These are phyloP conservation scores for Copidosoma floridanum DNA, from an alignment of 1,140 invertebrate genomes.

Conservation along the genomic window DNA sequence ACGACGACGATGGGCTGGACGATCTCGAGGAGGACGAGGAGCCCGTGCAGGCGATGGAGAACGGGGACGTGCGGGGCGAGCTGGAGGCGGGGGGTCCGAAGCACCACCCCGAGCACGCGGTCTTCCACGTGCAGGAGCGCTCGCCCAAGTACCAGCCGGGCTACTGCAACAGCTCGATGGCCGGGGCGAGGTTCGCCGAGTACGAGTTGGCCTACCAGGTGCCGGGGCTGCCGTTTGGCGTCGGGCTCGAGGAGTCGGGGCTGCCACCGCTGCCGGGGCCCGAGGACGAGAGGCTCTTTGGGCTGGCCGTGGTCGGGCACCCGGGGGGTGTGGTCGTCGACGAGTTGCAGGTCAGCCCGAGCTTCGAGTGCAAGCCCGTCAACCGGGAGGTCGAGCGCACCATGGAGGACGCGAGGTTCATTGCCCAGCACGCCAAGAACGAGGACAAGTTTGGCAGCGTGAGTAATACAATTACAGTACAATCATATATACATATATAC, in stretches of 20 bases:
- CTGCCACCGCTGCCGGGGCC: slow-evolving; percentile 62
- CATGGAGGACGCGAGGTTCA: slow-evolving; percentile 85
- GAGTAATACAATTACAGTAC: too few relatives aligned
- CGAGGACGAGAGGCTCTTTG: slow-evolving; percentile 78
- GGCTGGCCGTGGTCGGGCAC: slow-evolving; percentile 65
- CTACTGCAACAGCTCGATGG: slow-evolving; percentile 67
- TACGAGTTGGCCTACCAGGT: slow-evolving; percentile 63
- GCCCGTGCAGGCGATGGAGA: slow-evolving; percentile 43
- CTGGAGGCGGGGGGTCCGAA: slow-evolving; percentile 58
- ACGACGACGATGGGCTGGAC: slow-evolving; percentile 64
- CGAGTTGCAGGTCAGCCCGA: slow-evolving; percentile 68
- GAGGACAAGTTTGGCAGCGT: slow-evolving; percentile 92
- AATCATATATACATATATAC: too few relatives aligned
- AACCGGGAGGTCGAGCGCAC: slow-evolving; percentile 82
- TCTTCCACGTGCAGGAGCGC: slow-evolving; percentile 71
- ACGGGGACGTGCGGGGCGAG: slow-evolving; percentile 62
- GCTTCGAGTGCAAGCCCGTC: slow-evolving; percentile 72
- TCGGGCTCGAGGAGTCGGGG: slow-evolving; percentile 2
- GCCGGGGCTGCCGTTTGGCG: slow-evolving; percentile 3
- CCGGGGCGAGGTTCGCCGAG: slow-evolving; percentile 67
- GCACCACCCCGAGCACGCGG: too few relatives aligned
- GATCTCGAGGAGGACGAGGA: slow-evolving; percentile 50
- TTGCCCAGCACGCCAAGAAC: slow-evolving; percentile 91
- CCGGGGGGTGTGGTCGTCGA: slow-evolving; percentile 55
- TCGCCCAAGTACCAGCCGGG: slow-evolving; percentile 37